phyloP scores from a whole-genome alignment of 2,113 vertebrate species.

The Scophthalmus maximus region DNA sequence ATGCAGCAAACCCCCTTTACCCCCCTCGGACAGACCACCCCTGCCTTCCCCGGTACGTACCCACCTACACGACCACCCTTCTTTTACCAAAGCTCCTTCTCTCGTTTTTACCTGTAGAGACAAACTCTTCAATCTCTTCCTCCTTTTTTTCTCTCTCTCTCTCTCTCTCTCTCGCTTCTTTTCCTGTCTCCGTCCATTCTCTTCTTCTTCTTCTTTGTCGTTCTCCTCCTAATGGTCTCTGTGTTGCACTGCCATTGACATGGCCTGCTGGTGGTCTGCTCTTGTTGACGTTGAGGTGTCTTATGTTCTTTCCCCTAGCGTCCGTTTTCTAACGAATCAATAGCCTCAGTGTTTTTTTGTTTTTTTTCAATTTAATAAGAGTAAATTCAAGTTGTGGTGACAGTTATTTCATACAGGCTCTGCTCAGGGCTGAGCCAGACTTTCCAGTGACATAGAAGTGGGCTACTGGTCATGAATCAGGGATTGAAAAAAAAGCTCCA shows the following conservation, averaged over 20 bases:
- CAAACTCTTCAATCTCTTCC: conserved; percentile 80
- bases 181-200: conserved; percentile 74
- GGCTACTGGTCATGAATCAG: conserved; percentile 24
- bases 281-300: conserved; percentile 77
- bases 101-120: conserved; percentile 91
- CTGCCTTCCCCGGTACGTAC: conserved; percentile 99
- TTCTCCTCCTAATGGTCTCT: conserved; percentile 70
- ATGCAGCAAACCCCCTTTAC: conserved; percentile 99
- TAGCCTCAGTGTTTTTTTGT: neutral
- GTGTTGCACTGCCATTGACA: conserved; percentile 75
- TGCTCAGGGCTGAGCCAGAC: conserved; percentile 24
- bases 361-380: too few species aligned
- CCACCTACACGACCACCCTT: conserved; percentile 86
- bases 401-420: conserved; percentile 12
- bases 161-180: conserved; percentile 57
- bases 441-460: too few species aligned
- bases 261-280: conserved; percentile 87
- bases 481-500: conserved; percentile 11
- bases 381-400: neutral
- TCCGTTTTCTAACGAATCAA: conserved; percentile 12
- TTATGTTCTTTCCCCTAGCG: conserved; percentile 46
- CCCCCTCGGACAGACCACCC: conserved; percentile 99
- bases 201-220: conserved; percentile 63
- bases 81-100: conserved; percentile 90
- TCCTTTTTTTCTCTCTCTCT: conserved; percentile 66